Conservation (phyloP, 2,888 invertebrate genomes). For the Agrochola lychnidis region DNA sequence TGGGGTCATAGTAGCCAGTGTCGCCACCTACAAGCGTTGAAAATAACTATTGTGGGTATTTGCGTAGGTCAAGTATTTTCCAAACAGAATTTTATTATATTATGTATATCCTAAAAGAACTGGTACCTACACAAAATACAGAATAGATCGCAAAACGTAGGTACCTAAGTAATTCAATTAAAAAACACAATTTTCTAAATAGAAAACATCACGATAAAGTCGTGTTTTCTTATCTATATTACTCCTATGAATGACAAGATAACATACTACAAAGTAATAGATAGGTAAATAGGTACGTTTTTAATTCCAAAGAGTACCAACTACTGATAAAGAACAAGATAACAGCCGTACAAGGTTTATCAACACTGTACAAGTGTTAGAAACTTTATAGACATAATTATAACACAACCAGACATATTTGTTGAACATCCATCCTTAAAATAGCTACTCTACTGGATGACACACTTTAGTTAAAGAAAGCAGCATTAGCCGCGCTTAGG, state of each 20-base stretch:
- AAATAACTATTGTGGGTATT: no score
- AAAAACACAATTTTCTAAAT: no score
- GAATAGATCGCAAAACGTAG: neutral
- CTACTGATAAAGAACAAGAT: slow-evolving; percentile 57
- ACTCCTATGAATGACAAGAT: slow-evolving; percentile 56
- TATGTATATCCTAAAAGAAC: neutral
- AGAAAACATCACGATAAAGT: slow-evolving; percentile 9
- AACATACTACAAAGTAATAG: slow-evolving; percentile 31
- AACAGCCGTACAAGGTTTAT: slow-evolving; percentile 50
- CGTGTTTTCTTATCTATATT: slow-evolving; percentile 30
- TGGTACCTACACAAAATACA: neutral
- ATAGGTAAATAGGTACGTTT: slow-evolving; percentile 47
- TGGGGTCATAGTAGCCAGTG: no score
- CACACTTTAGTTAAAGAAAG: slow-evolving; percentile 40
- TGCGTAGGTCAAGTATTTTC: slow-evolving; percentile 19
- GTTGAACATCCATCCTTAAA: slow-evolving; percentile 1
- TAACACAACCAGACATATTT: slow-evolving; percentile 13
- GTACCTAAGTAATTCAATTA: no score
- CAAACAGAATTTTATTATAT: no score
- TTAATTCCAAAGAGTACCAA: slow-evolving; percentile 48
- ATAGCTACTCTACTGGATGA: slow-evolving; percentile 16
- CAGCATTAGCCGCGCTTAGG: slow-evolving; percentile 1
- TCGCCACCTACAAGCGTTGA: no score
- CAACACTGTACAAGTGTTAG: slow-evolving; percentile 24
- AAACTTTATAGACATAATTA: slow-evolving; percentile 24